Conservation (phyloP, 2,113 vertebrate genomes). For the Spea multiplicata region DNA sequence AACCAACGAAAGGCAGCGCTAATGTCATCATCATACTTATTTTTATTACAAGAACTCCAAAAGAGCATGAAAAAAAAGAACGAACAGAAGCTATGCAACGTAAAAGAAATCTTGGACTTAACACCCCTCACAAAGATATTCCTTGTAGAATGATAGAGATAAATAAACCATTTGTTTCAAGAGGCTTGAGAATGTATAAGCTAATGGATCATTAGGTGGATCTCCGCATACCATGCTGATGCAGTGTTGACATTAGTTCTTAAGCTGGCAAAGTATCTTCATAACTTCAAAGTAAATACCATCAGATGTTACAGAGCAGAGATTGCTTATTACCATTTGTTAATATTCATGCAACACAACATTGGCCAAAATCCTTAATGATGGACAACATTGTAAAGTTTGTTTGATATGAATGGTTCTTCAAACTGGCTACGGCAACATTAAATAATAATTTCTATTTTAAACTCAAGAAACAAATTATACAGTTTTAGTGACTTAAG, state of each 20-base stretch:
- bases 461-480: no score
- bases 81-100: not conserved
- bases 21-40: no score
- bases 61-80: no score
- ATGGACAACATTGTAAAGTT: not conserved
- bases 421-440: no score
- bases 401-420: not conserved
- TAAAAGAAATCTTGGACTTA: not conserved
- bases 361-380: not conserved
- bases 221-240: not conserved
- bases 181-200: not conserved
- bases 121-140: not conserved
- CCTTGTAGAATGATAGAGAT: not conserved
- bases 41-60: no score
- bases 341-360: not conserved
- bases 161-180: not conserved
- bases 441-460: no score
- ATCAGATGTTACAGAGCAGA: not conserved
- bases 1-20: no score
- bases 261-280: not conserved
- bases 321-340: not conserved
- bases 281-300: not conserved
- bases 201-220: not conserved
- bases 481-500: no score
- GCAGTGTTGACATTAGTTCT: conserved; percentile 6